Evolutionary conservation across 1,140 invertebrate species (phyloP).

Genomic region (Brachionus sp.): DNA sequence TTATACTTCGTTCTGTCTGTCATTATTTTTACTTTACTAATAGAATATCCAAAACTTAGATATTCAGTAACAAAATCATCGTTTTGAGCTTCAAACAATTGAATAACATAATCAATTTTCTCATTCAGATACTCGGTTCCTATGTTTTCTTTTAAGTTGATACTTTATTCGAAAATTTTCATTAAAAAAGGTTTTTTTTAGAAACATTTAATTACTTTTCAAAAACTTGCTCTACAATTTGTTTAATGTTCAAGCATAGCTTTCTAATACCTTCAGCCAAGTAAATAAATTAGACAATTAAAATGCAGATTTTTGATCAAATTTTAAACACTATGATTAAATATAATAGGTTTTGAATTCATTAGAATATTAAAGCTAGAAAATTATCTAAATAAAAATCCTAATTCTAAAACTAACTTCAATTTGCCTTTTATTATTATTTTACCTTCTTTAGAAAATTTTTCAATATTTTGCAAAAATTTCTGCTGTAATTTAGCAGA

Average conservation of each 20-base stretch:
- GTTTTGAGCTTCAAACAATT: not conserved
- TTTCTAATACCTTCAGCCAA: not conserved
- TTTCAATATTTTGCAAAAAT: slow-evolving; percentile 42
- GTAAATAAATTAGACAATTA: not conserved
- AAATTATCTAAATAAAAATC: no score
- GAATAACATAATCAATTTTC: not conserved
- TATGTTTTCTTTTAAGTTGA: not conserved
- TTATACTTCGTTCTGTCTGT: no score
- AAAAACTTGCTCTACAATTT: not conserved
- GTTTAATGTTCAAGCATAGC: not conserved
- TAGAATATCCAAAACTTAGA: not conserved
- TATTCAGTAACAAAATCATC: not conserved
- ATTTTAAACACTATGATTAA: no score
- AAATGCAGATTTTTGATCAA: not conserved
- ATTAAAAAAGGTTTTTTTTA: no score
- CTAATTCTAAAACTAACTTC: no score
- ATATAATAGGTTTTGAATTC: no score
- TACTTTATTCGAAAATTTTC: not conserved
- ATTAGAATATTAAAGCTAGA: no score
- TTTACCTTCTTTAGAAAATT: not conserved
- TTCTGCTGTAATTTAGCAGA: not conserved
- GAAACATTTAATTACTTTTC: slow-evolving; percentile 25
- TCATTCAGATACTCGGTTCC: slow-evolving; percentile 1
- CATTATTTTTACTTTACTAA: not conserved
- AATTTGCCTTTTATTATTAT: no score